Evolutionary conservation across 2,113 vertebrate genomes (phyloP).

Genomic region (Ctenodactylus gundi): DNA sequence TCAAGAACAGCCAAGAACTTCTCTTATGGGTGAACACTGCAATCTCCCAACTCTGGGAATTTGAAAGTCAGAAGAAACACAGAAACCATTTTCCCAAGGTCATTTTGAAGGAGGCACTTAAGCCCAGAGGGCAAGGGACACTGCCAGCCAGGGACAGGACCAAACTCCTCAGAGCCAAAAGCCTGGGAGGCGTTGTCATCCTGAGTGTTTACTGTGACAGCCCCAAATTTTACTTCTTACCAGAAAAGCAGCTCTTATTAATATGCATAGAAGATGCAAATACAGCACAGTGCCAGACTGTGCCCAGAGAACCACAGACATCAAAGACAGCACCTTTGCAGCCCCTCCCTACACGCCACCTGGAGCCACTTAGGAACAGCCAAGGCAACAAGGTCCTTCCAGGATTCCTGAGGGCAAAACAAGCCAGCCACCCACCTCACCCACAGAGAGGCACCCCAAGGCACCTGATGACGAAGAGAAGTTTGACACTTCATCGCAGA

Average conservation of each 20-base stretch:
- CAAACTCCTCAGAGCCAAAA: background rate
- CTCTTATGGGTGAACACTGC: fast-evolving
- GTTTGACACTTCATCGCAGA: background rate
- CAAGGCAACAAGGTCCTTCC: no score
- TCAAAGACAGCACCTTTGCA: background rate
- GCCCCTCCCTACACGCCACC: fast-evolving
- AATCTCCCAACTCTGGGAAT: background rate
- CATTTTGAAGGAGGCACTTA: background rate
- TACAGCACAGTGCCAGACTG: background rate
- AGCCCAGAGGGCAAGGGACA: background rate
- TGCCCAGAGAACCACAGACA: background rate
- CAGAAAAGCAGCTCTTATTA: background rate
- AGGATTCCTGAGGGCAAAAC: background rate
- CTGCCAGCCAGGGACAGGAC: background rate
- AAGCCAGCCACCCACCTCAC: background rate
- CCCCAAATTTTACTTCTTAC: background rate
- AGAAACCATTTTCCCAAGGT: background rate
- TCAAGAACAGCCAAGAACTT: background rate
- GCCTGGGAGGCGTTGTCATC: background rate
- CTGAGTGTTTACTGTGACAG: background rate
- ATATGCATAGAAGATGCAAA: background rate
- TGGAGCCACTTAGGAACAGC: background rate
- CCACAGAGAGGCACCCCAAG: background rate
- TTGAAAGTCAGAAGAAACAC: background rate
- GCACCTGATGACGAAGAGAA: background rate